A percentile compares a stretch with the other conserved stretches of the same genome.
These are phyloP conservation scores for Epinephelus cyanopodus DNA, from an alignment of 2,113 vertebrate species.

Conservation along the genomic window DNA sequence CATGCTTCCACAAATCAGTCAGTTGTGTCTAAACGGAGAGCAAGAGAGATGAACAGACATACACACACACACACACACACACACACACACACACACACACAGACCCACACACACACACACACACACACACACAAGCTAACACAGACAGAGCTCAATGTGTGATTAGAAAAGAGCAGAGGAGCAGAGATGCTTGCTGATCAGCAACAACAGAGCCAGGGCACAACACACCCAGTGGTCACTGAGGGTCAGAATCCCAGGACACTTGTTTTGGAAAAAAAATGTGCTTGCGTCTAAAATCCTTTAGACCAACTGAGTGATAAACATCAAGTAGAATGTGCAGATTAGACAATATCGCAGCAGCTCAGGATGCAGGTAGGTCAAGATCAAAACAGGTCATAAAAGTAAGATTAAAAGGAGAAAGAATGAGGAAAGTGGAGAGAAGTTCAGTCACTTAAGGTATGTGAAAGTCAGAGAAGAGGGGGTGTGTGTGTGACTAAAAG, in stretches of 20 bases:
- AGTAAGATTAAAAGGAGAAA: background rate
- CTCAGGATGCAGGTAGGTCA: background rate
- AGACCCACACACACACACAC: too few relatives aligned
- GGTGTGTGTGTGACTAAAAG: slow-evolving; percentile 4
- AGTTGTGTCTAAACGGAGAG: too few relatives aligned
- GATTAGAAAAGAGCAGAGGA: too few relatives aligned
- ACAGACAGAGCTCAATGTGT: too few relatives aligned
- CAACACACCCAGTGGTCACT: background rate
- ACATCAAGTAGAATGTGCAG: background rate
- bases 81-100: too few relatives aligned
- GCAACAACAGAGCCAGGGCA: too few relatives aligned
- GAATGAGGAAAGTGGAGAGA: background rate
- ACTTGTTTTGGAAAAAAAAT: background rate
- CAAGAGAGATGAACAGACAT: too few relatives aligned
- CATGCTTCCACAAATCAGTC: too few relatives aligned
- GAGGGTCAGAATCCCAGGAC: background rate
- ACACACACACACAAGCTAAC: too few relatives aligned
- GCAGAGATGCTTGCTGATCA: too few relatives aligned
- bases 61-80: too few relatives aligned
- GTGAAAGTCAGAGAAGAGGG: slow-evolving; percentile 20
- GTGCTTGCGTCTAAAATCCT: background rate
- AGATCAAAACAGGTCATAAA: slow-evolving; percentile 15
- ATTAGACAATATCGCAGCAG: background rate
- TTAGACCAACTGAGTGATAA: background rate
- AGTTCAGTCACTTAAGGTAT: slow-evolving; percentile 8